Conservation (phyloP, 2,113 vertebrate species). For the Muntiacus reevesi region DNA sequence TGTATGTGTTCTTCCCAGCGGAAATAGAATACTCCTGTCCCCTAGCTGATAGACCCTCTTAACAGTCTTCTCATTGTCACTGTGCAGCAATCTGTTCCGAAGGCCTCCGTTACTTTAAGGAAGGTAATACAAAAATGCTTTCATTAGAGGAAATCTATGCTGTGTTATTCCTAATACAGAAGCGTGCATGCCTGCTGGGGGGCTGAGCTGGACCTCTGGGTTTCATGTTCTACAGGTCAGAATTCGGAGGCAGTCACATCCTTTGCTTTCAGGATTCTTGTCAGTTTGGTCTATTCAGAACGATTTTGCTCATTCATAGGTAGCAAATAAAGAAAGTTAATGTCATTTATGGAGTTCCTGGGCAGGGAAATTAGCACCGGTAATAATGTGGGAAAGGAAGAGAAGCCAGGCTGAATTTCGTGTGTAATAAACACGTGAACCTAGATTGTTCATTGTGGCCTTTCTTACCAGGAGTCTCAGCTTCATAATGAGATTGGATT, state of each 20-base stretch:
- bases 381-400: conserved; percentile 29
- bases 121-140: conserved; percentile 68
- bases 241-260: conserved; percentile 48
- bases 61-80: conserved; percentile 58
- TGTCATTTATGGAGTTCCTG: conserved; percentile 23
- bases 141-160: conserved; percentile 75
- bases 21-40: conserved; percentile 61
- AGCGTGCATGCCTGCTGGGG: conserved; percentile 55
- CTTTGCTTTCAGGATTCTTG: conserved; percentile 60
- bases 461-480: neutral
- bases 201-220: conserved; percentile 52
- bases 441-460: neutral
- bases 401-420: conserved; percentile 14
- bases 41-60: conserved; percentile 44
- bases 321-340: neutral
- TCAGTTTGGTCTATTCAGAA: conserved; percentile 57
- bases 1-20: conserved; percentile 52
- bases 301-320: conserved; percentile 13
- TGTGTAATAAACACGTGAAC: neutral
- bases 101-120: conserved; percentile 42
- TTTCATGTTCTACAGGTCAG: conserved; percentile 63
- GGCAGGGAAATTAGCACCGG: conserved; percentile 7
- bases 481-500: neutral
- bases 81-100: conserved; percentile 62
- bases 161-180: conserved; percentile 69